Evolutionary conservation across 1,140 invertebrate species (phyloP).

Genomic region (Carposina sasakii): DNA sequence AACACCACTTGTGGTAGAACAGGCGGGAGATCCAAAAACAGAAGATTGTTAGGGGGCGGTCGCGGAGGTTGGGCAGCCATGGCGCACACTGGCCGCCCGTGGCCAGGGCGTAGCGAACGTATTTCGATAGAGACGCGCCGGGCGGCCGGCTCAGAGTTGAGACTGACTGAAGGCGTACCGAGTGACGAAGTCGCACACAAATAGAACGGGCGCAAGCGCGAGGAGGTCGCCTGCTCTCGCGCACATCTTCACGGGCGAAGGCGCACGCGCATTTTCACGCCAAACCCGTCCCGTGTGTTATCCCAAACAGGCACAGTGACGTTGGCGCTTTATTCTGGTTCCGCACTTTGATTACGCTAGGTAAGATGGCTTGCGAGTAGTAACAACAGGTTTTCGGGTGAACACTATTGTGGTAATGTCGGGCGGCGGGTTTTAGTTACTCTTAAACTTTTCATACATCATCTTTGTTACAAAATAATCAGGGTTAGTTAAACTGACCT

Average conservation of each 20-base stretch:
- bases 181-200: constrained; percentile 66
- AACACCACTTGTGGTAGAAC: constrained; percentile 50
- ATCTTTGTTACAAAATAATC: constrained; percentile 36
- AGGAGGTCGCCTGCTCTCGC: constrained; percentile 67
- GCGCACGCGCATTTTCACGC: constrained; percentile 61
- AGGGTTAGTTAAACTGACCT: constrained; percentile 58
- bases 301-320: constrained; percentile 51
- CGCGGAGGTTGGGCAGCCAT: constrained; percentile 69
- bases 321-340: constrained; percentile 61
- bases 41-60: constrained; percentile 53
- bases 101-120: constrained; percentile 40
- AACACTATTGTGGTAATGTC: constrained; percentile 45
- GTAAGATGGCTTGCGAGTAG: constrained; percentile 22
- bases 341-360: constrained; percentile 44
- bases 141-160: constrained; percentile 64
- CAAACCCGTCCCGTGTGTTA: constrained; percentile 61
- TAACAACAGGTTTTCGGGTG: constrained; percentile 52
- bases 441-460: constrained; percentile 45
- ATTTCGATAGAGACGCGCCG: constrained; percentile 57
- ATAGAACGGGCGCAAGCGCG: constrained; percentile 68
- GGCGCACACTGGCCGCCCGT: constrained; percentile 53
- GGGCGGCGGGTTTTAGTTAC: constrained; percentile 46
- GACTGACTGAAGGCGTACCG: constrained; percentile 65
- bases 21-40: constrained; percentile 54
- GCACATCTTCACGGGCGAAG: constrained; percentile 67